Base-by-base conservation (phyloP, 2,888 invertebrate species). In the Hyposoter didymator region DNA sequence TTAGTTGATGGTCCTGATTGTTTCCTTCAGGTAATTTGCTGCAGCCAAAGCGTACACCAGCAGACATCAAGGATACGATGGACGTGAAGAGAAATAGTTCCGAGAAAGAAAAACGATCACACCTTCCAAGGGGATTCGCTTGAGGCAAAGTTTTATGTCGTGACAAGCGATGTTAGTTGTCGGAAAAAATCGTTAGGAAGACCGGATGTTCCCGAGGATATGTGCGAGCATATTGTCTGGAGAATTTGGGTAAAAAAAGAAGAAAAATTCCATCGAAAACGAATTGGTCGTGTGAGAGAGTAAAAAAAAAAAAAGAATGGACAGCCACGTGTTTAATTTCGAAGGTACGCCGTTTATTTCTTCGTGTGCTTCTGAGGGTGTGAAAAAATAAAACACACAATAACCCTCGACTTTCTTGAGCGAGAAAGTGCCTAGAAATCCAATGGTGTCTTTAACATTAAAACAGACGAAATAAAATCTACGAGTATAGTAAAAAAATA, bases 41-140 rank as follows among this genome's bases (percentile, higher is more conserved):
- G 90, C 92, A 93, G 92, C 93, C 93, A 93, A 93, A 93, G 93
- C 91, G 90, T 91, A 92, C 91, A 92, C 90, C 91, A 89, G 89
- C 91, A 89, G 90, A 90, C 89, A 88, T 88, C 74, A 89, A 89
- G 89, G 90, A 80, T 89, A 85, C 80, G 76, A 80, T 75, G 69
- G 55, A 78, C 32, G 69, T 32, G 78, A 76, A 73, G 79, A 78
- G 81, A 85, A 88, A 87, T 72, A 75, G 88, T 90, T 89, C 88
- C 84, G 90, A 87, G 80, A 88, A 74, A 55, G 87, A 82, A 88
- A 70, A 74, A 78, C 62, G 72, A n/a, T 55, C 28, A 19, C 10
- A 17, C 47, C 66, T 80, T 67, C 45, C 62, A 52, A 45, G 39
- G 28, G 49, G 69, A 64, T 47, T 73, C 45, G 69, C 45, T 62